These are phyloP conservation scores for Oreochromis grahami DNA, from an alignment of 2,797 vertebrate genomes.

Conservation along the genomic window DNA sequence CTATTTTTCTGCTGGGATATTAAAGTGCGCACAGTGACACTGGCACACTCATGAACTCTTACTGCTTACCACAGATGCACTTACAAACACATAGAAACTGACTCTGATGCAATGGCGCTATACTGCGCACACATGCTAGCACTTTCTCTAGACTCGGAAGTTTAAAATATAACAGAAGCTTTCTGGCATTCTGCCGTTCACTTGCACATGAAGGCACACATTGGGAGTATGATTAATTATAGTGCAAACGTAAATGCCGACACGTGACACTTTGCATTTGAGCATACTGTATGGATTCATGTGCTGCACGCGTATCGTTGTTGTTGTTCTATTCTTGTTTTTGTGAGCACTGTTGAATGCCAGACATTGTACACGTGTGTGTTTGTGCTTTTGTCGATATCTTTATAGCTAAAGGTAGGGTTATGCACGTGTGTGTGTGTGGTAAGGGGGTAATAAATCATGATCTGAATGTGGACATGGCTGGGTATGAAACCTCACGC, in stretches of 20 bases:
- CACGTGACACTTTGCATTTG: slow-evolving; percentile 30
- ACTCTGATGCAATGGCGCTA: not conserved
- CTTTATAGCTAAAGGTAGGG: slow-evolving; percentile 14
- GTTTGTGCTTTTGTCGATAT: slow-evolving; percentile 18
- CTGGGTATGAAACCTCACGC: slow-evolving; percentile 66
- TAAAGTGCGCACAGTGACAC: slow-evolving; percentile 55
- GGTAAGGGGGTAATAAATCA: slow-evolving; percentile 79
- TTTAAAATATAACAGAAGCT: not conserved
- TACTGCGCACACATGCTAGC: not conserved
- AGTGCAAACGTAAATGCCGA: not conserved
- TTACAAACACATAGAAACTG: not conserved
- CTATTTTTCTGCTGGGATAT: slow-evolving; percentile 64
- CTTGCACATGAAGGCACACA: not conserved
- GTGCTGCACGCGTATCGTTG: not conserved
- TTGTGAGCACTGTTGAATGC: slow-evolving; percentile 65
- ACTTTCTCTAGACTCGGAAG: not conserved
- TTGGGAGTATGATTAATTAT: slow-evolving; percentile 38
- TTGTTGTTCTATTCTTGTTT: slow-evolving; percentile 50
- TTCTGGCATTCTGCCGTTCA: not conserved
- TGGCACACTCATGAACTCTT: slow-evolving; percentile 15
- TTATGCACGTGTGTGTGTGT: slow-evolving; percentile 16
- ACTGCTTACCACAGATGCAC: slow-evolving; percentile 6
- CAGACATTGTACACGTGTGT: slow-evolving; percentile 49
- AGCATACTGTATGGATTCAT: slow-evolving; percentile 11
- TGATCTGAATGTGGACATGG: slow-evolving; percentile 70